Conservation (phyloP, 2,888 invertebrate species). For the Leucoptera coffeella region DNA sequence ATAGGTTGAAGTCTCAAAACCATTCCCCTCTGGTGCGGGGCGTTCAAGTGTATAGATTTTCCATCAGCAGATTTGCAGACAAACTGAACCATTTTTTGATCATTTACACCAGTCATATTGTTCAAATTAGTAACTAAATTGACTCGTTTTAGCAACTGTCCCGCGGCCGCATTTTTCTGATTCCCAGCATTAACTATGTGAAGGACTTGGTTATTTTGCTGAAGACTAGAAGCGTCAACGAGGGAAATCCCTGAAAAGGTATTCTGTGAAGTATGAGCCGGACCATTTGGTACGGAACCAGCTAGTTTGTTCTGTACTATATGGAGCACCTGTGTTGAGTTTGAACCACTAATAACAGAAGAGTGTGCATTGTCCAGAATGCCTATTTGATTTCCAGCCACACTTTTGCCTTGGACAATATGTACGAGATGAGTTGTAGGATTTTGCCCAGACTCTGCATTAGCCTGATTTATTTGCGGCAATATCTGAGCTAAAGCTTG, state of each 20-base stretch:
- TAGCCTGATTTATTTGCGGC: constrained; percentile 30
- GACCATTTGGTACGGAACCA: constrained; percentile 14
- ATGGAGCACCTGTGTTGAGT: constrained; percentile 33
- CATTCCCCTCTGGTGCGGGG: constrained; percentile 48
- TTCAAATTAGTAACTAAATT: constrained; percentile 41
- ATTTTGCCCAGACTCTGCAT: constrained; percentile 17
- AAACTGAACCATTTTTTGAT: constrained; percentile 55
- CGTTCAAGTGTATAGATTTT: constrained; percentile 50
- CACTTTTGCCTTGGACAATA: constrained; percentile 40
- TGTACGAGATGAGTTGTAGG: constrained; percentile 32
- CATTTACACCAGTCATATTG: constrained; percentile 38
- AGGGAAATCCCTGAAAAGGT: constrained; percentile 35
- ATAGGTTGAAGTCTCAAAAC: constrained; percentile 40
- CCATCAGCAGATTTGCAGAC: constrained; percentile 59
- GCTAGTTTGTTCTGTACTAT: constrained; percentile 37
- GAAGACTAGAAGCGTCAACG: constrained; percentile 34
- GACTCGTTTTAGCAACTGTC: constrained; percentile 39
- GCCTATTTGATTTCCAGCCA: constrained; percentile 29
- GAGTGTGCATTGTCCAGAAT: constrained; percentile 31
- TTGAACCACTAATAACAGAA: constrained; percentile 28
- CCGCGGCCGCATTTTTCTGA: constrained; percentile 25
- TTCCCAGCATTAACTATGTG: constrained; percentile 42
- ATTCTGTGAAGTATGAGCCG: constrained; percentile 16
- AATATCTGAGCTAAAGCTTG: constrained; percentile 43
- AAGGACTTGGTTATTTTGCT: constrained; percentile 38